Evolutionary conservation across 1,140 invertebrate genomes (phyloP).

Genomic region (Cydia fagiglandana): DNA sequence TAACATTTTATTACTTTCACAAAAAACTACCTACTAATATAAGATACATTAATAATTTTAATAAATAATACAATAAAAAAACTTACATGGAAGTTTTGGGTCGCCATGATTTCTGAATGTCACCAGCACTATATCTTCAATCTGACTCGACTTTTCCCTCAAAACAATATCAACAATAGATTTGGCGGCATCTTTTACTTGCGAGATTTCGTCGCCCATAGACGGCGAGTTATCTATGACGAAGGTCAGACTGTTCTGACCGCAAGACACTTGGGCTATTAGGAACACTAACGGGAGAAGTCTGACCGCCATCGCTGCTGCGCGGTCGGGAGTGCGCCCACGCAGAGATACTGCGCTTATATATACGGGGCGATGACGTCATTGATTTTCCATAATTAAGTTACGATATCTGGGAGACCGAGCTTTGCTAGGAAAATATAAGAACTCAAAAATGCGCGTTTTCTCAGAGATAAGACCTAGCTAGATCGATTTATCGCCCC

Average conservation of each 20-base stretch:
- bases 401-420: too few species aligned
- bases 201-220: background rate
- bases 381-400: background rate
- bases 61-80: too few species aligned
- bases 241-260: conserved; percentile 6
- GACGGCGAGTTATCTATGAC: background rate
- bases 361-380: background rate
- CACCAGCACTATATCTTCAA: conserved; percentile 16
- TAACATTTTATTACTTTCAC: too few species aligned
- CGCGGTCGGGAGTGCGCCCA: background rate
- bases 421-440: too few species aligned
- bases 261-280: background rate
- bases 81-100: background rate
- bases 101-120: conserved; percentile 1
- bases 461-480: too few species aligned
- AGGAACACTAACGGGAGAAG: background rate
- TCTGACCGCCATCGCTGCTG: background rate
- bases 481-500: too few species aligned
- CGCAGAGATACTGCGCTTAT: background rate
- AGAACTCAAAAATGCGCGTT: too few species aligned
- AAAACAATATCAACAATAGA: conserved; percentile 10
- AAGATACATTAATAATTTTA: too few species aligned
- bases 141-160: background rate
- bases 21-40: too few species aligned
- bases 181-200: background rate